Base-by-base conservation (phyloP, 2,797 vertebrate species). In the Liasis olivaceus region DNA sequence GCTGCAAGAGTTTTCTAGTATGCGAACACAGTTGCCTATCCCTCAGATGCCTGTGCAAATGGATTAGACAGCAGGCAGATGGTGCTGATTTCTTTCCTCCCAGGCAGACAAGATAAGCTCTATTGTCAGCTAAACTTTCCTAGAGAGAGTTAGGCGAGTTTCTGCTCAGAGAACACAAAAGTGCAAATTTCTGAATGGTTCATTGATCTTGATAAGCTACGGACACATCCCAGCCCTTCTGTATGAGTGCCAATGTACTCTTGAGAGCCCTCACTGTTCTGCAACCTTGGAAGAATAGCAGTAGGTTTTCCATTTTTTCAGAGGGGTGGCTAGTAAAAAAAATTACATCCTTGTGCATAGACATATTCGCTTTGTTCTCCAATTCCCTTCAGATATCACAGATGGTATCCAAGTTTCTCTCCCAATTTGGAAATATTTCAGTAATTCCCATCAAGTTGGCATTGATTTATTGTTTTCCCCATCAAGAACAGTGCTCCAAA, bases 41-140 rank as follows among this genome's bases (percentile, higher is more conserved):
- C 89, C 87, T 94, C 2, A 1, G 64, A 87, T 85, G 89, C 77
- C 31, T 13, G 14, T 42, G 24, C 62, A 91, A 81, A 77, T 22
- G 92, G 89, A 92, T 69, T 88, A 94, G 93, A 77, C 31, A 12
- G 89, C 63, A 95, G 92, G 58, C 96, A 95, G 95, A 93, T 92
- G 96, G 95, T 89, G 64, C 85, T 90, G 0, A 89, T 92, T 91
- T 89, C 63, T 42, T 36, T 69, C 42, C 20, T 69, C n/a, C 47
- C 59, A 0, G 2, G 89, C 92, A 92, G 85, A 87, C 17, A 4
- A 88, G 91, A 59, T 88, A 91, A 69, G 87, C 92, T 94, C 60
- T 66, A 64, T 20, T 94, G 93, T 91, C 92, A 93, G 84, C 91
- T 91, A 31, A 47, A 60, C 93, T 69, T 94, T 91, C 87, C 66